Evolutionary conservation across 2,113 vertebrate species (phyloP), one percentile per base, ranked within the genome.

Genomic region (Mohoua ochrocephala): DNA sequence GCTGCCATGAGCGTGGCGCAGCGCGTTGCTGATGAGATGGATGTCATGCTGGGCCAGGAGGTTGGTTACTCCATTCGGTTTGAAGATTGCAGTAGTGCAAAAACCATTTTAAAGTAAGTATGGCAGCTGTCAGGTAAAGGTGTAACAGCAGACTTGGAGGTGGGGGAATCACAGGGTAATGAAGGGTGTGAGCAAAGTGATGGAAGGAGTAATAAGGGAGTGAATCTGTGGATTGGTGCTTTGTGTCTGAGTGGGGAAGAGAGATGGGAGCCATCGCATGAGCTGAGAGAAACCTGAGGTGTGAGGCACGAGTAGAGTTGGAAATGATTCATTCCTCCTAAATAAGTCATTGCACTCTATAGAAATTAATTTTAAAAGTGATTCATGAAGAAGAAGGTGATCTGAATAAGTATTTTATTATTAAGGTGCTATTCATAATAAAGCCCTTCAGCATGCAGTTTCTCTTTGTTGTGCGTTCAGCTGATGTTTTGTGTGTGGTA

Each of bases 71-170:
- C 99, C 74, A 99, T 99, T 97, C 98, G 99, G 93, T 99, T 99
- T 95, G 99, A 99, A 97, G 99, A 99, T 97, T 99, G 99, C 98
- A 99, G 99, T 97, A 99, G 99, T 16, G 99, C 99, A 95, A 99
- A 99, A 98, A 99, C 99, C 15, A 98, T 99, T 47, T 97, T 99
- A 91, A 99, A 99, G 99, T 99, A 98, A 99, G 99, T 98, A 88
- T 61, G 61, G 20, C 24, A 71, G 16, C 44, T 85, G 15, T 22
- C 31, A 18, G 15, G 35, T 95, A 45, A 18, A 31, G 35, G 13
- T 85, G 1, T 21, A 71, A 26, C 11, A 8, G 37, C 15, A 2
- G 64, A 0, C 22, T 45, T 1, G 2, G 28, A 30, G 26, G 19
- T 45, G n/a, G n/a, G 33, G 9, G 11, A 47, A 2, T 65, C 1